Conservation (phyloP, 2,113 vertebrate genomes). For the Pteruthius melanotis region DNA sequence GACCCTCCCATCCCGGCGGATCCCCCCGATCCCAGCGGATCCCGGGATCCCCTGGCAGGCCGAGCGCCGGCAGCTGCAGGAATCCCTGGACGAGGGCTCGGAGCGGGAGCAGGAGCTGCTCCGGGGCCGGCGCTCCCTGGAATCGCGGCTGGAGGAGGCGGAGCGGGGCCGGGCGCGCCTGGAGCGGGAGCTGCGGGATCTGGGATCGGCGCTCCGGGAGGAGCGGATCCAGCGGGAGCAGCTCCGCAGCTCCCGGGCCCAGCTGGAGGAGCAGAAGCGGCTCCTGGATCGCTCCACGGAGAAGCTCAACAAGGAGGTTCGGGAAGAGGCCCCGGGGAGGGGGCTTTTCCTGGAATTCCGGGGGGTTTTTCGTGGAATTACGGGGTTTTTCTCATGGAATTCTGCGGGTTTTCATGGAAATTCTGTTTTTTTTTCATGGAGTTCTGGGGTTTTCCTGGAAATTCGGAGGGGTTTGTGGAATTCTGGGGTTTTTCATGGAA, state of each 20-base stretch:
- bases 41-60: no score
- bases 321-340: neutral
- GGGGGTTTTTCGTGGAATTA: neutral
- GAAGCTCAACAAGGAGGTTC: neutral
- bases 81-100: no score
- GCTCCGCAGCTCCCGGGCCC: neutral
- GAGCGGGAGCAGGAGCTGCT: neutral
- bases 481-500: no score
- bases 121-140: rapidly evolving
- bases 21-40: no score
- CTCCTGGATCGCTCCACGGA: neutral
- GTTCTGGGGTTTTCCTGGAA: no score
- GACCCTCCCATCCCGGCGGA: no score
- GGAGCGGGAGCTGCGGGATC: neutral
- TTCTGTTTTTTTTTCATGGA: no score
- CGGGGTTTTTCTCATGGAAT: no score
- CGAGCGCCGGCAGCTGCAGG: no score
- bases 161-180: neutral
- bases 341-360: no score
- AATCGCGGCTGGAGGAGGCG: neutral
- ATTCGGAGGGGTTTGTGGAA: no score
- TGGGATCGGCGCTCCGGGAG: neutral
- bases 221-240: neutral
- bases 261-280: neutral
- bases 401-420: no score